These are phyloP conservation scores for Machimus rusticus DNA, from an alignment of 2,888 invertebrate species.

Conservation along the genomic window DNA sequence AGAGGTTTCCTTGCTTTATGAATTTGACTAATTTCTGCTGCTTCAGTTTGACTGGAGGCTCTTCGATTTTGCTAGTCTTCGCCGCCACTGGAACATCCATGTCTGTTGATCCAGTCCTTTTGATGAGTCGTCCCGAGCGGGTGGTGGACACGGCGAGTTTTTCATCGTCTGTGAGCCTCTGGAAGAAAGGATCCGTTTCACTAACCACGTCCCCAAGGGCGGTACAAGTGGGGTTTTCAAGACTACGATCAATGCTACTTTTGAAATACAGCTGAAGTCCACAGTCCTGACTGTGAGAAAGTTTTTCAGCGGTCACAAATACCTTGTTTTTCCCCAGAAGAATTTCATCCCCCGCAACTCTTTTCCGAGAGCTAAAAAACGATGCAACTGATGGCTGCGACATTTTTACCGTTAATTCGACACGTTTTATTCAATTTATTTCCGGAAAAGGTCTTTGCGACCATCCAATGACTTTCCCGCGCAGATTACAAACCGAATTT, in stretches of 20 bases:
- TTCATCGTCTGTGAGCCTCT: conserved; percentile 44
- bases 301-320: conserved; percentile 37
- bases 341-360: conserved; percentile 74
- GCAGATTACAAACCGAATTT: conserved; percentile 3
- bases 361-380: conserved; percentile 80
- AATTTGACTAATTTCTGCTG: conserved; percentile 59
- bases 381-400: conserved; percentile 79
- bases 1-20: conserved; percentile 59
- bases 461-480: neutral
- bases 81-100: conserved; percentile 14
- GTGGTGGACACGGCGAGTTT: conserved; percentile 50
- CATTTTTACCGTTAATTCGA: conserved; percentile 63
- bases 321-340: conserved; percentile 67
- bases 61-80: conserved; percentile 43
- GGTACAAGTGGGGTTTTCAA: neutral
- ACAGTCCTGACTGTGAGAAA: neutral
- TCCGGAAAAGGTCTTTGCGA: neutral
- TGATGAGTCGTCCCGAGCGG: conserved; percentile 56
- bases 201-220: neutral
- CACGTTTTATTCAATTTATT: neutral
- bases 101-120: conserved; percentile 52
- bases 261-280: conserved; percentile 44
- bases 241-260: conserved; percentile 49
- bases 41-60: conserved; percentile 52
- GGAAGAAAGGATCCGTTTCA: conserved; percentile 2